Evolutionary conservation across 2,113 vertebrate species (phyloP).

Genomic region (Agelaius phoeniceus): DNA sequence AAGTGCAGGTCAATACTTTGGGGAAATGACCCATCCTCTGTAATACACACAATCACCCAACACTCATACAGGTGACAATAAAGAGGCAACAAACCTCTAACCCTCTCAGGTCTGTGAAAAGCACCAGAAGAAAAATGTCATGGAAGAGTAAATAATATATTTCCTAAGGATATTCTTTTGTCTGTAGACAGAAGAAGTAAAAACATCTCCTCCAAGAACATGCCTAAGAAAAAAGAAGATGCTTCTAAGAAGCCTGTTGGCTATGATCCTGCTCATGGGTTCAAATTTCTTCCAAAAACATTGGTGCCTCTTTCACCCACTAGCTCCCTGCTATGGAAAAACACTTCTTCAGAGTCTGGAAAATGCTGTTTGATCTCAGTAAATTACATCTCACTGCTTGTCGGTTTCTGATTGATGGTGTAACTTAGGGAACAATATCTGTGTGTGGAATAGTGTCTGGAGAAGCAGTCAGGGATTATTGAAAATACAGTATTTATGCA

Average conservation of each 20-base stretch:
- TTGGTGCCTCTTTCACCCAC: not conserved
- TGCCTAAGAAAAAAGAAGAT: not conserved
- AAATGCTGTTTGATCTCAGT: conserved; percentile 64
- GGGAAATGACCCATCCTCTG: not conserved
- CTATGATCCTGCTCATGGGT: not conserved
- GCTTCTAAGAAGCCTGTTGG: not conserved
- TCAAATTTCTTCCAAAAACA: conserved; percentile 22
- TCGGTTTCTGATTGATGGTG: conserved; percentile 67
- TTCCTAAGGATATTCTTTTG: not conserved
- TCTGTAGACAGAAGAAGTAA: not conserved
- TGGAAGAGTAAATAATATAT: fast-evolving
- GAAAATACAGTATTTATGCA: conserved; percentile 68
- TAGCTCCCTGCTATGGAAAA: conserved; percentile 62
- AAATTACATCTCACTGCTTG: conserved; percentile 73
- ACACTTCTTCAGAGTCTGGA: conserved; percentile 66
- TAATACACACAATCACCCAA: not conserved
- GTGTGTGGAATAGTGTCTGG: conserved; percentile 57
- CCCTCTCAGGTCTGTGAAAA: not conserved
- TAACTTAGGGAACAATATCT: conserved; percentile 75
- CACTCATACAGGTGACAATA: not conserved
- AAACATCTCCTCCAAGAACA: not conserved
- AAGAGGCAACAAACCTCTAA: not conserved
- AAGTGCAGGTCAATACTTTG: not conserved
- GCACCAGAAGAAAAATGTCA: not conserved
- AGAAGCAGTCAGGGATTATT: conserved; percentile 67